Evolutionary conservation across 64 coral and sea anemone genomes (phyloP), one percentile per base, ranked within the genome.

Genomic region (Pocillopora verrucosa): DNA sequence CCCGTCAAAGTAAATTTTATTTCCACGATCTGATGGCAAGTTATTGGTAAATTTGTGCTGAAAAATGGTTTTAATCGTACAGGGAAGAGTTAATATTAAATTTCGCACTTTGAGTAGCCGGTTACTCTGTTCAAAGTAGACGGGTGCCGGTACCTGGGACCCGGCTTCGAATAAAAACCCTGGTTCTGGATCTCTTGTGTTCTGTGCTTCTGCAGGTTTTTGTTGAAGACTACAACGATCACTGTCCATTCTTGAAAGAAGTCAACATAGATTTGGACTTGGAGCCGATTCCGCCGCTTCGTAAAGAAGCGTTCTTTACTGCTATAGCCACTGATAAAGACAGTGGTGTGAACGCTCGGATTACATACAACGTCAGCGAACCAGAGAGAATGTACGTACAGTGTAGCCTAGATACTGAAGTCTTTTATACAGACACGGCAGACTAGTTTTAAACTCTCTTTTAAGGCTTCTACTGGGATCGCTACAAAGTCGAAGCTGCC

Each of bases 231-330:
- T 87, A 90, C 35, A 98, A 98, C 69, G 96, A 98, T 72, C 87
- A 98, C 73, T 98, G 96, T 13, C 96, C 96, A 62, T 76, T 92
- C 1, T 35, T 98, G 70, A 90, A 88, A 26, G 87, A 92, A 16
- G 96, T 98, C 12, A 95, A 94, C 36, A 93, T 92, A 65, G 41
- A 59, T 34, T 5, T 85, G 2, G 64, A 85, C 38, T 87, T 98
- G 36, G 89, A 94, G 22, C 96, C 96, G 4, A 94, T 98, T 51
- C 96, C 96, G 15, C 96, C 96, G 4, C 83, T 98, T n/a, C 90
- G 80, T 12, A 87, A 65, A 56, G 58, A 76, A 19, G 76, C 96
- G 41, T 98, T 98, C 84, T 98, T 98, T 76, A 98, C 90, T 25
- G 93, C 87, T 41, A 60, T 35, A 38, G 96, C 96, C 67, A 95